A percentile compares a stretch with the other conserved stretches of the same genome.
These are phyloP conservation scores for Caprella mutica DNA, from an alignment of 2,888 invertebrate genomes.

Conservation along the genomic window DNA sequence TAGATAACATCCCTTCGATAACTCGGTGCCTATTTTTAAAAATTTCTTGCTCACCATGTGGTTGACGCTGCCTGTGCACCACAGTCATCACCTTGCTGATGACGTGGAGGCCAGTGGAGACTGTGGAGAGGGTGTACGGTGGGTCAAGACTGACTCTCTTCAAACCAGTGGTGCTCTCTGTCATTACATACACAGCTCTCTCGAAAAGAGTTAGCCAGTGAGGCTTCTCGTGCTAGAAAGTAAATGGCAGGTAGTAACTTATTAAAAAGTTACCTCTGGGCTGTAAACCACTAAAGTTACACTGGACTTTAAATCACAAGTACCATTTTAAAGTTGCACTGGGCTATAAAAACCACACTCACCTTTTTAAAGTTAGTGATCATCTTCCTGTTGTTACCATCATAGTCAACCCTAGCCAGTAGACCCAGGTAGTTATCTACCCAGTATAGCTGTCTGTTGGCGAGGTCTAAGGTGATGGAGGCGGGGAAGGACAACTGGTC, in stretches of 20 bases:
- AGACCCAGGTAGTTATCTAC: constrained; percentile 67
- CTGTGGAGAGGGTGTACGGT: constrained; percentile 42
- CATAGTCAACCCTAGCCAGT: constrained; percentile 65
- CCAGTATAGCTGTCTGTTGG: constrained; percentile 62
- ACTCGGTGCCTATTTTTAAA: too few relatives aligned
- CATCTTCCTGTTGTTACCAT: constrained; percentile 55
- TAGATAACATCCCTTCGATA: too few relatives aligned
- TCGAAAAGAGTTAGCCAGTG: constrained; percentile 54
- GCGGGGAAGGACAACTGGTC: constrained; percentile 62
- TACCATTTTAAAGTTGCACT: too few relatives aligned
- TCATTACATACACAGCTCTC: constrained; percentile 59
- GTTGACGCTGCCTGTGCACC: constrained; percentile 66
- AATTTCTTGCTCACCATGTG: constrained; percentile 52
- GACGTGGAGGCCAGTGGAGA: constrained; percentile 39
- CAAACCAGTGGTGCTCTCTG: constrained; percentile 55
- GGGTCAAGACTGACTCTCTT: constrained; percentile 49
- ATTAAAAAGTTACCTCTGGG: constrained; percentile 37
- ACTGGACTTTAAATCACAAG: too few relatives aligned
- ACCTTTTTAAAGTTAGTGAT: constrained; percentile 38
- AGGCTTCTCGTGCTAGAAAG: constrained; percentile 27
- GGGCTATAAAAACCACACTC: not conserved
- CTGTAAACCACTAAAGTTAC: too few relatives aligned
- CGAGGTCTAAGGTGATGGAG: constrained; percentile 54
- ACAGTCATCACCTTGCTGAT: constrained; percentile 54
- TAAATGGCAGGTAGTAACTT: not conserved